phyloP scores from a whole-genome alignment of 2,113 vertebrate species.

The Sigmodon hispidus region DNA sequence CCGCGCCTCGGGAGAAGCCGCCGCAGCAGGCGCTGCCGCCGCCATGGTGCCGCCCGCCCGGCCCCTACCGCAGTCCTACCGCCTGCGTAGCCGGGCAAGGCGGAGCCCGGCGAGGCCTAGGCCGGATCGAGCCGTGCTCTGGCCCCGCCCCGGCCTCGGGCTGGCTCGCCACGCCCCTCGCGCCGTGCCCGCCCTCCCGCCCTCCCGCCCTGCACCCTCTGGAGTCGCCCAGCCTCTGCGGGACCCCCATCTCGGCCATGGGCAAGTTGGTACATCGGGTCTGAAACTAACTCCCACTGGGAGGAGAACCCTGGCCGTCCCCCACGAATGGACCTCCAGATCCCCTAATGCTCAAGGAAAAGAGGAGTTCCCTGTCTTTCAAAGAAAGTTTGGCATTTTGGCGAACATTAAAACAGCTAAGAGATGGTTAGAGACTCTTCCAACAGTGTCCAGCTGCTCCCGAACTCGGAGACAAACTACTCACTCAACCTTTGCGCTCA shows the following conservation, averaged over 20 bases:
- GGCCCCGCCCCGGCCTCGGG: constrained; percentile 1
- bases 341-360: background rate
- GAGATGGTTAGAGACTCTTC: background rate
- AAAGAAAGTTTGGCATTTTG: constrained; percentile 29
- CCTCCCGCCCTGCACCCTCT: background rate
- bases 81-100: constrained; percentile 80
- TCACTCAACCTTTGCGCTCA: background rate
- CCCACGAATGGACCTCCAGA: background rate
- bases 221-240: background rate
- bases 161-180: background rate
- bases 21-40: constrained; percentile 56
- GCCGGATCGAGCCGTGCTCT: background rate
- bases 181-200: background rate
- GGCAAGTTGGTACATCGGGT: background rate
- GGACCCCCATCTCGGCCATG: no score
- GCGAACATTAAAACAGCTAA: background rate
- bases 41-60: constrained; percentile 80
- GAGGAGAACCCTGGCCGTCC: background rate
- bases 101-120: constrained; percentile 65
- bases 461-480: background rate
- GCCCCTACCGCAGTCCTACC: constrained; percentile 75
- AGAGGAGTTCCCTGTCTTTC: background rate
- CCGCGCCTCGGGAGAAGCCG: constrained; percentile 59
- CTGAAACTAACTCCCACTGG: background rate
- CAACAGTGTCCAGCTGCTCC: background rate